Conservation (phyloP, 35 echinoderm and acorn worm species). For the Chiridota heheva region DNA sequence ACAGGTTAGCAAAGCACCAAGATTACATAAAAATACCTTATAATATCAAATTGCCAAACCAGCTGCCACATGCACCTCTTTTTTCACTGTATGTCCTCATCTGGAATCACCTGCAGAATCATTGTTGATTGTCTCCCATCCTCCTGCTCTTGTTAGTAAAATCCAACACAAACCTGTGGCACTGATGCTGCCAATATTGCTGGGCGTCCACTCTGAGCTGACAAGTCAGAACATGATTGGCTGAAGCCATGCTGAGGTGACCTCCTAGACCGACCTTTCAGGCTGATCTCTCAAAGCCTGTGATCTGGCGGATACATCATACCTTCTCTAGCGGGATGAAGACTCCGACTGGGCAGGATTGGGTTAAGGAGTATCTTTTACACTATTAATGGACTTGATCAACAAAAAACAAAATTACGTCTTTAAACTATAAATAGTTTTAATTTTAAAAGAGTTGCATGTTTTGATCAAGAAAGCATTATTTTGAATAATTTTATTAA, state of each 20-base stretch:
- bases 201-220: too few species aligned
- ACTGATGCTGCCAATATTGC: background rate
- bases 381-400: background rate
- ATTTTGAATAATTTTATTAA: background rate
- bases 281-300: background rate
- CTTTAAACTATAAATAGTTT: background rate
- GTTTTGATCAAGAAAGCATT: background rate
- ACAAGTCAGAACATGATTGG: too few species aligned
- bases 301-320: slow-evolving; percentile 12
- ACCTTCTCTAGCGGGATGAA: slow-evolving; percentile 43
- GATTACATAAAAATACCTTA: too few species aligned
- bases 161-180: background rate
- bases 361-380: background rate
- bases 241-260: too few species aligned
- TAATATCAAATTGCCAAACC: too few species aligned
- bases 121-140: too few species aligned
- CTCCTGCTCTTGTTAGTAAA: background rate
- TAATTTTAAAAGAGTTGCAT: background rate
- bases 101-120: too few species aligned
- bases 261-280: too few species aligned
- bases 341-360: slow-evolving; percentile 1
- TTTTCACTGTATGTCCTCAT: too few species aligned
- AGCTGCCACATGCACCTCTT: too few species aligned
- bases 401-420: background rate
- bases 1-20: too few species aligned